Percentiles rank a stretch among this genome's conserved stretches.
Evolutionary conservation across 1,140 invertebrate genomes (phyloP).

Genomic region (Leptoteleia sp.): DNA sequence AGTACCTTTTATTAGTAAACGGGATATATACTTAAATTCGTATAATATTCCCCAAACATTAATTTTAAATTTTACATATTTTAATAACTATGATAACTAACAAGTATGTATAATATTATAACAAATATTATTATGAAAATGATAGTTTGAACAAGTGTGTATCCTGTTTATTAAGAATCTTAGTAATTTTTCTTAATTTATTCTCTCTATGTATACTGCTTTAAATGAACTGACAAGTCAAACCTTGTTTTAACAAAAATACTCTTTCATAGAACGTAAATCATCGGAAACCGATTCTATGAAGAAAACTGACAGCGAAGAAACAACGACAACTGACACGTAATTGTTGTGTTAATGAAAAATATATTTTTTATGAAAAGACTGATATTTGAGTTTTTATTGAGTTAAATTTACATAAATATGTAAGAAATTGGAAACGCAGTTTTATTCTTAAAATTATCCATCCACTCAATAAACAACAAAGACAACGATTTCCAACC

Average conservation of each 20-base stretch:
- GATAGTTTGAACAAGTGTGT: too few species aligned
- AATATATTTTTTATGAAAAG: slow-evolving; percentile 56
- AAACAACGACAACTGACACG: slow-evolving; percentile 64
- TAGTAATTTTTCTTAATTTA: too few species aligned
- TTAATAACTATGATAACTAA: too few species aligned
- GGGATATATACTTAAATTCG: too few species aligned
- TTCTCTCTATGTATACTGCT: too few species aligned
- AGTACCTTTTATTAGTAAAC: too few species aligned
- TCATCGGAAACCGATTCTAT: slow-evolving; percentile 31
- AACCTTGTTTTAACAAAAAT: slow-evolving; percentile 21
- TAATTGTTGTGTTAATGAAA: slow-evolving; percentile 43
- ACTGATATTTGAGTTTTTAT: slow-evolving; percentile 45
- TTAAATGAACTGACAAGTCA: too few species aligned
- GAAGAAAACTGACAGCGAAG: slow-evolving; percentile 64
- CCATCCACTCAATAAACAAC: slow-evolving; percentile 9
- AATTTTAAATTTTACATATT: too few species aligned
- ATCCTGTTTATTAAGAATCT: too few species aligned
- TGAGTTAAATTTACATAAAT: slow-evolving; percentile 35
- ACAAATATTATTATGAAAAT: too few species aligned
- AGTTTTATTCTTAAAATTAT: slow-evolving; percentile 14
- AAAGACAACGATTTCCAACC: slow-evolving; percentile 1
- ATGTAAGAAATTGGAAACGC: slow-evolving; percentile 10
- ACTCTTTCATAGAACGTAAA: slow-evolving; percentile 47
- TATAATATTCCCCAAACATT: too few species aligned
- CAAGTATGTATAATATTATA: too few species aligned